Conservation (phyloP, 2,797 vertebrate species). For the Halcyon chelicuti region DNA sequence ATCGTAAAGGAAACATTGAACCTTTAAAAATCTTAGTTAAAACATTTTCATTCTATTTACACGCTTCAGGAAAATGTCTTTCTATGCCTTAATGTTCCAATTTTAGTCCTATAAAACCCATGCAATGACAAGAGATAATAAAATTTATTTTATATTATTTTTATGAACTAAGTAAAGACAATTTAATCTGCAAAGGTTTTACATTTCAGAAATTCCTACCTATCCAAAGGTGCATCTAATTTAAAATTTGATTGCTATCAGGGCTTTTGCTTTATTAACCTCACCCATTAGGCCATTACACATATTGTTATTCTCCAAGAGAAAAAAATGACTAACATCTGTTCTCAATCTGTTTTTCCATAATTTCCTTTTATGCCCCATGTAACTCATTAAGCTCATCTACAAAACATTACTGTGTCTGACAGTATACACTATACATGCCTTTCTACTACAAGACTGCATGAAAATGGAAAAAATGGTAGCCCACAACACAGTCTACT, state of each 20-base stretch:
- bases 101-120: background rate
- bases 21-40: background rate
- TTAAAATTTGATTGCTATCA: background rate
- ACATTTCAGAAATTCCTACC: background rate
- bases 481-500: background rate
- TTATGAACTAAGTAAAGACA: background rate
- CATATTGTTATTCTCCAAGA: background rate
- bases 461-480: background rate
- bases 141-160: background rate
- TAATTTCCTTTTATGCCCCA: constrained; percentile 35
- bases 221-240: background rate
- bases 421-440: background rate
- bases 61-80: background rate
- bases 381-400: constrained; percentile 21
- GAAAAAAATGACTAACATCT: constrained; percentile 12
- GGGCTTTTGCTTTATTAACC: background rate
- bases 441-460: background rate
- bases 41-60: background rate
- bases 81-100: background rate
- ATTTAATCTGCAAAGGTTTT: background rate
- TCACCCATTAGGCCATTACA: background rate
- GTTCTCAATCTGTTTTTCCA: background rate
- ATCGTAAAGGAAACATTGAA: background rate
- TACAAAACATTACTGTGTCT: background rate
- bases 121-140: background rate